A percentile compares a stretch with the other conserved stretches of the same genome.
phyloP scores from a whole-genome alignment of 2,797 vertebrate species.

The Argyrosomus regius region DNA sequence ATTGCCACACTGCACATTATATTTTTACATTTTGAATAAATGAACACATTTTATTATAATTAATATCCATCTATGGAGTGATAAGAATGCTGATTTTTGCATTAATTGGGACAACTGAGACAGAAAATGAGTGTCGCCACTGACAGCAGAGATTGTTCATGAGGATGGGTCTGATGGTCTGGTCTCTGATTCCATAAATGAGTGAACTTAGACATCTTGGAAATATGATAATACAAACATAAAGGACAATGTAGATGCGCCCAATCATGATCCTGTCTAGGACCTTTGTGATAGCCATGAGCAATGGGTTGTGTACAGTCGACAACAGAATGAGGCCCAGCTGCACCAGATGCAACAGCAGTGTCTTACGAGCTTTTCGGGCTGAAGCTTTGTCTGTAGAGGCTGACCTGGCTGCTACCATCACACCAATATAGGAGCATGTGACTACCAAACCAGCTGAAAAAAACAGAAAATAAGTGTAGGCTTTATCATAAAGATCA shows the following conservation, averaged over 20 bases:
- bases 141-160: constrained; percentile 29
- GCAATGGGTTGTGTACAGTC: background rate
- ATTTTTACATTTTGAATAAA: too few relatives aligned
- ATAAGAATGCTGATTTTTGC: too few relatives aligned
- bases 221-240: constrained; percentile 33
- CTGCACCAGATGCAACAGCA: constrained; percentile 64
- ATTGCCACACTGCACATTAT: too few relatives aligned
- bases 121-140: background rate
- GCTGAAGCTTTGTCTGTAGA: constrained; percentile 48
- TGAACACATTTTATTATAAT: too few relatives aligned
- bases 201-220: constrained; percentile 64
- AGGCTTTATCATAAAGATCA: constrained; percentile 11
- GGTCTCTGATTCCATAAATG: constrained; percentile 67
- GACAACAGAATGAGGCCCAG: constrained; percentile 51
- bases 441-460: constrained; percentile 4
- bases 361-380: constrained; percentile 51
- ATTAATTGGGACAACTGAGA: too few relatives aligned
- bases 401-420: constrained; percentile 53
- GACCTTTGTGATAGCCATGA: background rate
- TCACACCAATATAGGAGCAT: constrained; percentile 54
- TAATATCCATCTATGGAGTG: too few relatives aligned
- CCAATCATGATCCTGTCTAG: background rate
- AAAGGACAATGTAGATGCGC: constrained; percentile 26
- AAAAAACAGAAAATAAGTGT: constrained; percentile 34
- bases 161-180: constrained; percentile 49